Evolutionary conservation across 2,113 vertebrate genomes (phyloP), one percentile per base, ranked within the genome.

Genomic region (Ophiodon elongatus): DNA sequence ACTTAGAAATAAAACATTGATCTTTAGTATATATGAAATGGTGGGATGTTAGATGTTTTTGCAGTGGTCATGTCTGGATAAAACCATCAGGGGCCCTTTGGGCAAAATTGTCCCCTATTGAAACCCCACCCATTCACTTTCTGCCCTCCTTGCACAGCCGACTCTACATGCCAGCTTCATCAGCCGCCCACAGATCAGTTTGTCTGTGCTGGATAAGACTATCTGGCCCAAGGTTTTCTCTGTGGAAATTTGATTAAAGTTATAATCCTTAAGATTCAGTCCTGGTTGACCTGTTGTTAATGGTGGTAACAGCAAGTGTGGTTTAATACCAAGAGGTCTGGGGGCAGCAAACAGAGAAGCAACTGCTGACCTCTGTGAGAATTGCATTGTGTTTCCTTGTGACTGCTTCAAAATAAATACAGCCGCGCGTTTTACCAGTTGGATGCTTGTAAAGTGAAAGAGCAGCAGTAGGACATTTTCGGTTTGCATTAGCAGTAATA

Each of bases 91-190:
- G 23, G 7, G 9, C 31, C 67, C 43, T 17, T 27, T 60, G 68
- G 50, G 68, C 29, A 31, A 60, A 60, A 23, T 17, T 35, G 25
- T 8, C 5, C 3, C 29, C 11, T 45, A 14, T 66, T 83, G n/a
- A 43, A 47, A 39, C 31, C 50, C 14, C 52, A 63, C 27, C 15
- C 25, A 39, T 47, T 56, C 35, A n/a, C 35, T 54, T 21, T 50
- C 33, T 1, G 2, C 3, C 41, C 6, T 37, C 6, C 65, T 11
- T 25, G 6, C 52, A 52, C 15, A 23, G 37, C 62, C 54, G 29
- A 66, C n/a, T n/a, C 3, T 35, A 66, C 54, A 67, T 54, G 23
- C 57, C 59, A 52, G 57, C 63, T 68, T 67, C 52, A 25, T 68
- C 63, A 25, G 39, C 15, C 8, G 3, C 27, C 52, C 19, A 59